Percentiles rank a stretch among this genome's conserved stretches.
phyloP scores from a whole-genome alignment of 2,888 invertebrate genomes.

The Drosophila vallismaia region DNA sequence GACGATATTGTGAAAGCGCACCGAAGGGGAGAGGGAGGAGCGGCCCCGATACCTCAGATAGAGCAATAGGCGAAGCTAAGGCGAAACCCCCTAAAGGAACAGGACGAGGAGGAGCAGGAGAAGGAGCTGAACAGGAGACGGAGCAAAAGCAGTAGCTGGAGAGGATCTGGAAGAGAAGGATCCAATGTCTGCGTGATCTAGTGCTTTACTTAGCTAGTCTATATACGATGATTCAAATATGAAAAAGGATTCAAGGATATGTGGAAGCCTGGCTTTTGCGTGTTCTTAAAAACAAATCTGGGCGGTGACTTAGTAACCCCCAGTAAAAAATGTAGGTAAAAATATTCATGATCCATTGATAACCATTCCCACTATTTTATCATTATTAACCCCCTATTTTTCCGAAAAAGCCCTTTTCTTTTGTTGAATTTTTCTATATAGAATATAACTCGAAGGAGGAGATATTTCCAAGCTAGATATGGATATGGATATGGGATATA shows the following conservation, averaged over 20 bases:
- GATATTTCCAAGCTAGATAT: constrained; percentile 8
- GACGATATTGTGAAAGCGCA: constrained; percentile 1
- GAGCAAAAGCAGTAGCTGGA: neutral
- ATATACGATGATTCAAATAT: constrained; percentile 28
- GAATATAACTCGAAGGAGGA: constrained; percentile 11
- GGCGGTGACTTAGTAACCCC: constrained; percentile 34
- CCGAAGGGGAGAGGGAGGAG: constrained; percentile 8
- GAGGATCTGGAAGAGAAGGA: neutral
- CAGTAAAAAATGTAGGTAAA: constrained; percentile 17
- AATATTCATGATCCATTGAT: neutral
- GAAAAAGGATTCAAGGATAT: constrained; percentile 25
- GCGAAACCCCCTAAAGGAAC: constrained; percentile 2
- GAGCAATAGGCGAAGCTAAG: constrained; percentile 52
- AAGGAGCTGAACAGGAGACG: neutral
- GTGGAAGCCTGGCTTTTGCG: constrained; percentile 61
- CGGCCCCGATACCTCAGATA: constrained; percentile 22
- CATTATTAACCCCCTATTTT: neutral
- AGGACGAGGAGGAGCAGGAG: neutral
- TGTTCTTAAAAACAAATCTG: neutral
- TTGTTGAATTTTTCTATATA: constrained; percentile 34
- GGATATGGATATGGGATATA: constrained; percentile 3
- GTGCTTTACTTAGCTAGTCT: constrained; percentile 39
- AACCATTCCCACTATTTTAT: neutral
- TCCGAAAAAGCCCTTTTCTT: constrained; percentile 7
- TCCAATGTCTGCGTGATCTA: constrained; percentile 33